phyloP scores from a whole-genome alignment of 2,113 vertebrate genomes.

The Vanacampus margaritifer region DNA sequence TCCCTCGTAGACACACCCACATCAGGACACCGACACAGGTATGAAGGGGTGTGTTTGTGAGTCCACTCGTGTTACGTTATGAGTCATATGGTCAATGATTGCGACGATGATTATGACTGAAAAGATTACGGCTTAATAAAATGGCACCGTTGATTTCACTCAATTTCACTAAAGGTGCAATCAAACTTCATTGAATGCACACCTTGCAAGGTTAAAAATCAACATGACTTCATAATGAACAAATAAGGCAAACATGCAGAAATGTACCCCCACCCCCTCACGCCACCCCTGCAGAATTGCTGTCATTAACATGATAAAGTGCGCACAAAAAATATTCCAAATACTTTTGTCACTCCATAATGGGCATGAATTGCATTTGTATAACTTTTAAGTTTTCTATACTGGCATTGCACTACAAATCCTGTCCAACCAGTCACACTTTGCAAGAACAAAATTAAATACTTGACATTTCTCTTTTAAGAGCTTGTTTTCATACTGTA shows the following conservation, averaged over 20 bases:
- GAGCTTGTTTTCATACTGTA: neutral
- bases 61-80: conserved; percentile 19
- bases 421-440: conserved; percentile 7
- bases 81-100: conserved; percentile 1
- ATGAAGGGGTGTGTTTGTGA: conserved; percentile 35
- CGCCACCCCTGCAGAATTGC: neutral
- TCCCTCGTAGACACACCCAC: conserved; percentile 44
- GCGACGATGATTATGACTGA: neutral
- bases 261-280: too few species aligned
- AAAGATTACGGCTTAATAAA: conserved; percentile 3
- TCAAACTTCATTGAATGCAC: neutral
- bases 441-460: neutral
- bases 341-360: neutral
- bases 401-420: neutral
- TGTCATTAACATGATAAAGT: neutral
- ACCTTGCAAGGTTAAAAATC: neutral
- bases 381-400: neutral
- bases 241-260: neutral
- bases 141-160: neutral
- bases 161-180: neutral
- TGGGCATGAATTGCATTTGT: neutral
- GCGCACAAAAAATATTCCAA: neutral
- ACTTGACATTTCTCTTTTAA: neutral
- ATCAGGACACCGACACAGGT: conserved; percentile 37
- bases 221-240: neutral